Base-by-base conservation (phyloP, 35 echinoderm and acorn worm species). In the Apostichopus parvimensis region DNA sequence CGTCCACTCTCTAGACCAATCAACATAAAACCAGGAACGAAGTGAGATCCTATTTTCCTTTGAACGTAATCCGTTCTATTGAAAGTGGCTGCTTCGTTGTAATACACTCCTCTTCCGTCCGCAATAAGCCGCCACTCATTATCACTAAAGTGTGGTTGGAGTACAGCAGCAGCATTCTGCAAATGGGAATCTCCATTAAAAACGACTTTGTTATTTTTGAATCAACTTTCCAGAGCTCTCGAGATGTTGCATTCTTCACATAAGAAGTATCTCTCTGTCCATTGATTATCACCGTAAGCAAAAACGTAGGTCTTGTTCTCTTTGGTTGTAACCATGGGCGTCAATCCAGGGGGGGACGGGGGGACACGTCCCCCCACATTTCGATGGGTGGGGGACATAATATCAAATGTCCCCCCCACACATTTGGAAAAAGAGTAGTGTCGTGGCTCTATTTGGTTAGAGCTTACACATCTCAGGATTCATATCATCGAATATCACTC, bases 161-260 rank as follows among this genome's bases (percentile, higher is more conserved):
- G 83, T 9, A 9, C 13, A 0, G 1, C 23, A 53, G 53, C 54
- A 59, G 58, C 58, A 12, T 57, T 15, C 59, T 20, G 18, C 12
- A 66, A 10, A 64, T 87, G 83, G 1, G 83, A 87, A 25, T 87
- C 83, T n/a, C 83, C 83, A 22, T 18, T 59, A 21, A 87, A 57
- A 61, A 24, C 4, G 0, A 87, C 15, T 61, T 57, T 87, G 5
- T 66, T 58, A 1, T 58, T 28, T 26, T 62, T 18, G n/a, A 61
- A 22, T 65, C 83, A 87, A 13, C 58, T 53, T 14, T 87, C 52
- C 57, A 87, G 78, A 80, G 13, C 5, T 53, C 12, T 53, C 52
- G 78, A 14, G 4, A 54, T 53, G 0, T 28, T 5, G 9, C 78
- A 80, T 80, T 15, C 15, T 53, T 28, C 8, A 53, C 78, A 80